These are phyloP conservation scores for Dissostichus mawsoni DNA, from an alignment of 2,113 vertebrate genomes.

Conservation along the genomic window DNA sequence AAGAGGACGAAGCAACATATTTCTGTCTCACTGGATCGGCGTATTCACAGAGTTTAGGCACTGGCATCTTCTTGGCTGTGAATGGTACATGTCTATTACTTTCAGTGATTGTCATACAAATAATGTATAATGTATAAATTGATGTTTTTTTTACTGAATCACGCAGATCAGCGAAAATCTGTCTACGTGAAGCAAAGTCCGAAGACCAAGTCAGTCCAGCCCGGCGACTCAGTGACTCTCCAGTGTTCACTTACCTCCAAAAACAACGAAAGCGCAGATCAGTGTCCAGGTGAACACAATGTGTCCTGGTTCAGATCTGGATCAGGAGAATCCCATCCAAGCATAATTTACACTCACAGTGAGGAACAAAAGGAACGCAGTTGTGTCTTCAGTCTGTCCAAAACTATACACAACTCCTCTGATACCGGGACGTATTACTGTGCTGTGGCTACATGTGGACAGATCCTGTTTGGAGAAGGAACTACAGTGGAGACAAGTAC, in stretches of 20 bases:
- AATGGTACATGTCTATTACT: too few relatives aligned
- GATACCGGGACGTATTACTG: slow-evolving; percentile 20
- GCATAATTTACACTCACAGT: slow-evolving; percentile 29
- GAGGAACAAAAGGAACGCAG: slow-evolving; percentile 3
- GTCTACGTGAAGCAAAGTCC: background rate
- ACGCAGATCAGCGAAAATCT: background rate
- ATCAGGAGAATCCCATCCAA: slow-evolving; percentile 3
- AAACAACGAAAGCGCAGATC: background rate
- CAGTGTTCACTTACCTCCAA: slow-evolving; percentile 1
- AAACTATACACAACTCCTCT: slow-evolving; percentile 26
- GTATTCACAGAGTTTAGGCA: too few relatives aligned
- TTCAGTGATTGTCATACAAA: too few relatives aligned
- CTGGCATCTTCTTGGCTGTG: too few relatives aligned
- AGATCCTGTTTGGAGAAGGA: background rate
- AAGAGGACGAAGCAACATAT: too few relatives aligned
- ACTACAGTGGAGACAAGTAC: background rate
- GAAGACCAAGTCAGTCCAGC: background rate
- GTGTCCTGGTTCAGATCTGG: slow-evolving; percentile 60
- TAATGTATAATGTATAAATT: too few relatives aligned
- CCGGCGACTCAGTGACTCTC: background rate
- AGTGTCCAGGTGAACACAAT: slow-evolving; percentile 32
- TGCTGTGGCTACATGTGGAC: slow-evolving; percentile 1
- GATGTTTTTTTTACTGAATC: background rate
- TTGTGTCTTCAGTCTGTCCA: slow-evolving; percentile 62
- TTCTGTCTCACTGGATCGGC: too few relatives aligned